Evolutionary conservation across 2,888 invertebrate species (phyloP).

Genomic region (Lasioglossum figueresi): DNA sequence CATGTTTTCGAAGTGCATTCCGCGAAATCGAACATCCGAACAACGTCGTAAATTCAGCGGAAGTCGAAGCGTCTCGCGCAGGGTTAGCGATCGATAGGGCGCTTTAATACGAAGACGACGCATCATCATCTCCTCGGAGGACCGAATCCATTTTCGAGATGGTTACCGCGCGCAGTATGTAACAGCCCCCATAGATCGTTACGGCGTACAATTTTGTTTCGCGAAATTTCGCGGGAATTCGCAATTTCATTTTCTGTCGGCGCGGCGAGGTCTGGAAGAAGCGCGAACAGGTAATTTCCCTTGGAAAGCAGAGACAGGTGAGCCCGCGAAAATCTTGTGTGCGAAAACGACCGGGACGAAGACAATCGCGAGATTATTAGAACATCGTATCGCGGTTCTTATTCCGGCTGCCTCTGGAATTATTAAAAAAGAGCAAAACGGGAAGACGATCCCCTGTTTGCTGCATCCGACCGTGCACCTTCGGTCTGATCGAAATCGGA

Average conservation of each 20-base stretch:
- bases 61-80: background rate
- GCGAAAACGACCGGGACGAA: conserved; percentile 11
- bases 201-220: conserved; percentile 20
- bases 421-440: conserved; percentile 45
- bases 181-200: conserved; percentile 3
- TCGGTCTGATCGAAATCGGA: background rate
- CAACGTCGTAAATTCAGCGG: background rate
- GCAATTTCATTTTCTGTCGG: conserved; percentile 43
- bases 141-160: background rate
- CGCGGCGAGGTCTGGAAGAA: too few species aligned
- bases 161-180: background rate
- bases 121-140: background rate
- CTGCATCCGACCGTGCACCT: too few species aligned
- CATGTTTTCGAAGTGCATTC: background rate
- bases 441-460: background rate
- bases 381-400: conserved; percentile 38
- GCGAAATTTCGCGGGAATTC: conserved; percentile 40
- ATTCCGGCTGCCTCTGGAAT: background rate
- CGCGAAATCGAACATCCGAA: background rate
- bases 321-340: background rate
- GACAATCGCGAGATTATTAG: conserved; percentile 35
- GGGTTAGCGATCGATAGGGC: conserved; percentile 2
- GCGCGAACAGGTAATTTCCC: conserved; percentile 43
- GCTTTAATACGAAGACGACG: background rate
- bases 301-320: background rate